Evolutionary conservation across 2,797 vertebrate genomes (phyloP).

Genomic region (Muscicapa striata): DNA sequence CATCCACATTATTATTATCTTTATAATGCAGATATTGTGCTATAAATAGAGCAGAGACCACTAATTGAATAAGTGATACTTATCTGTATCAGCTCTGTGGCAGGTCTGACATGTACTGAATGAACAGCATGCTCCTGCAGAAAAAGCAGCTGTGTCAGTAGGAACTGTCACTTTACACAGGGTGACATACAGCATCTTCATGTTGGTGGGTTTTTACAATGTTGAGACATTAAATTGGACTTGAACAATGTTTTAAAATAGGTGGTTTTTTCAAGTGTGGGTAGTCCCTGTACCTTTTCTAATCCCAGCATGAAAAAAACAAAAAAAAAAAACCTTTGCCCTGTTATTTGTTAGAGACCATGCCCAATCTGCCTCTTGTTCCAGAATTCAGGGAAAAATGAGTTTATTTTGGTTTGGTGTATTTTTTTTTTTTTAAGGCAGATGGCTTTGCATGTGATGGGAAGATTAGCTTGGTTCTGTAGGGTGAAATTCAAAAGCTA

Average conservation of each 20-base stretch:
- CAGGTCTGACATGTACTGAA: background rate
- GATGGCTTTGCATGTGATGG: rapidly evolving
- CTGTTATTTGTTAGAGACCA: background rate
- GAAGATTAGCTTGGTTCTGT: background rate
- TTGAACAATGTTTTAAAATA: background rate
- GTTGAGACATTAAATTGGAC: background rate
- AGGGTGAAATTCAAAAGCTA: background rate
- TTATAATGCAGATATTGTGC: background rate
- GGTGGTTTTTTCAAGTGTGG: background rate
- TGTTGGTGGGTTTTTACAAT: rapidly evolving
- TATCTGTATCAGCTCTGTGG: background rate
- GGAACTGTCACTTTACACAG: background rate
- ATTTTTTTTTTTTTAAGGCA: background rate
- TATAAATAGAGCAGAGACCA: background rate
- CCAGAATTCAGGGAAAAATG: background rate
- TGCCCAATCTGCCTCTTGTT: background rate
- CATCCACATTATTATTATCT: background rate
- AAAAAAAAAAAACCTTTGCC: background rate
- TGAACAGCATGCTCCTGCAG: background rate
- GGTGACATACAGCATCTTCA: background rate
- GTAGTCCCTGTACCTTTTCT: background rate
- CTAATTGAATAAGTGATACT: background rate
- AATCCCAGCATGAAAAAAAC: background rate
- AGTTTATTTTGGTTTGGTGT: background rate
- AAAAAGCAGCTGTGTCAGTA: background rate